These are phyloP conservation scores for Ctenosaura bakeri DNA, from an alignment of 2,797 vertebrate species.

Conservation along the genomic window DNA sequence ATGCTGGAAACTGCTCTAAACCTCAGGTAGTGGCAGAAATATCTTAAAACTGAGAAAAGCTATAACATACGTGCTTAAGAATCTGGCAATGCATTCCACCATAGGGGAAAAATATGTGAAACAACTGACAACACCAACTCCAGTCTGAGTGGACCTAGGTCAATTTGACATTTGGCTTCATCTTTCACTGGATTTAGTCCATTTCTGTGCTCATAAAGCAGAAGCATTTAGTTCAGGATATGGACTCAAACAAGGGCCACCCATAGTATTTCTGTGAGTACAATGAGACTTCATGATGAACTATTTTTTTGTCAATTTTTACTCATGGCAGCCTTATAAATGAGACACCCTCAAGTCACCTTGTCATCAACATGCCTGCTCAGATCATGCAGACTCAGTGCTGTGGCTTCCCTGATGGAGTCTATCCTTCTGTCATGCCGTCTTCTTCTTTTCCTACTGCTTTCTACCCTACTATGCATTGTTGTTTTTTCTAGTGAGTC, in stretches of 20 bases:
- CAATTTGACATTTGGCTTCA: not conserved
- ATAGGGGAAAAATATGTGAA: not conserved
- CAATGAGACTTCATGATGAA: not conserved
- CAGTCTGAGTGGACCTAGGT: not conserved
- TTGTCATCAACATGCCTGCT: too few species aligned
- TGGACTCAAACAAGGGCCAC: not conserved
- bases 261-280: not conserved
- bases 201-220: not conserved
- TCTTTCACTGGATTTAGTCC: not conserved
- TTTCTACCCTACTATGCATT: too few species aligned
- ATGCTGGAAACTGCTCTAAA: constrained; percentile 48
- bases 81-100: not conserved
- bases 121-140: not conserved
- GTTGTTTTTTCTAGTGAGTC: too few species aligned
- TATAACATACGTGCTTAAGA: not conserved
- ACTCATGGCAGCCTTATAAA: too few species aligned
- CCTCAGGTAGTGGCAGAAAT: constrained; percentile 43
- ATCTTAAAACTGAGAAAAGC: not conserved
- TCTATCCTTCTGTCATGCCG: too few species aligned
- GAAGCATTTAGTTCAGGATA: not conserved
- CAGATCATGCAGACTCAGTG: too few species aligned
- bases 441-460: too few species aligned
- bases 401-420: too few species aligned
- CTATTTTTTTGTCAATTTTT: too few species aligned
- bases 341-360: too few species aligned